Percentiles rank a stretch among this genome's conserved stretches.
These are phyloP conservation scores for Cyrtorhinus lividipennis DNA, from an alignment of 1,140 invertebrate species.

Conservation along the genomic window DNA sequence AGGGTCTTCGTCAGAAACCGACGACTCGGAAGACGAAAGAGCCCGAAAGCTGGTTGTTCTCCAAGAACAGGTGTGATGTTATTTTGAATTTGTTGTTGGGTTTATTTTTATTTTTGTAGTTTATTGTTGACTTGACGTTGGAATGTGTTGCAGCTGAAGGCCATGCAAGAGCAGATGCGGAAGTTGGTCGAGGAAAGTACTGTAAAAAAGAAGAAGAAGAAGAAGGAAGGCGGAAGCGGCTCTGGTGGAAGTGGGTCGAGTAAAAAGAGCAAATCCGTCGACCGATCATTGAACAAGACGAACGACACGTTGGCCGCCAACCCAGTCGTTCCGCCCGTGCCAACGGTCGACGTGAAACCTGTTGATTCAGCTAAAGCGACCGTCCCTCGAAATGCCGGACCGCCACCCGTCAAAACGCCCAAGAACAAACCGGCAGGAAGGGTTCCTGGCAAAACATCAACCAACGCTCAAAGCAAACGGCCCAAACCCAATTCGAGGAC, in stretches of 20 bases:
- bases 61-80: constrained; percentile 58
- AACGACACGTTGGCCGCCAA: constrained; percentile 41
- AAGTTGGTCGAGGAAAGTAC: constrained; percentile 64
- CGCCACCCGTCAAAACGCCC: constrained; percentile 32
- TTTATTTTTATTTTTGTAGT: neutral
- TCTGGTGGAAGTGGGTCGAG: constrained; percentile 26
- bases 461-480: constrained; percentile 40
- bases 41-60: constrained; percentile 65
- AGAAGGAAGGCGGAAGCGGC: constrained; percentile 43
- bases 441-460: constrained; percentile 33
- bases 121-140: too few species aligned
- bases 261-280: constrained; percentile 56
- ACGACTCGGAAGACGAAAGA: constrained; percentile 73
- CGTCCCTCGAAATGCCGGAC: constrained; percentile 12
- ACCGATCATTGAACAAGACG: constrained; percentile 10
- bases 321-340: constrained; percentile 27
- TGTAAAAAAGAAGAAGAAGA: constrained; percentile 63
- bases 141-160: constrained; percentile 49
- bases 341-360: constrained; percentile 38
- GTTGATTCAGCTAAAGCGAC: constrained; percentile 12
- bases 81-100: neutral
- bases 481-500: constrained; percentile 36
- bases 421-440: constrained; percentile 39
- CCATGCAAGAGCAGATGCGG: constrained; percentile 85
- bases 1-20: constrained; percentile 54